A percentile compares a stretch with the other conserved stretches of the same genome.
phyloP scores from a whole-genome alignment of 2,888 invertebrate species.

The Timema cristinae region DNA sequence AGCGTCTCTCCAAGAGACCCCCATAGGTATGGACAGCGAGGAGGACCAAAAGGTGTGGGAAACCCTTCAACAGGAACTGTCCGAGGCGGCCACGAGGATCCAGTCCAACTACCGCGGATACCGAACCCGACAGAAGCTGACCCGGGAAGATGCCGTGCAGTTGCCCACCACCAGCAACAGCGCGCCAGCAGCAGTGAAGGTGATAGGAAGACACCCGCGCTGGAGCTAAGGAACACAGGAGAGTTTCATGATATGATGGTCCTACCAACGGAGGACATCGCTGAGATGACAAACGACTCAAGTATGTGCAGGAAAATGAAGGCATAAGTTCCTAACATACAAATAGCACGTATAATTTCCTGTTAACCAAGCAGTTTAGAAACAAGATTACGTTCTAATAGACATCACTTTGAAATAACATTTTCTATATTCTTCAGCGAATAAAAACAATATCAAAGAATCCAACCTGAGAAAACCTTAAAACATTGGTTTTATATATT shows the following conservation, averaged over 20 bases:
- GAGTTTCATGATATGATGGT: conserved; percentile 45
- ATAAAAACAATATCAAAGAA: too few species aligned
- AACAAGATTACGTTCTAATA: too few species aligned
- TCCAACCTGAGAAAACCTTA: too few species aligned
- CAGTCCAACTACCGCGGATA: conserved; percentile 37
- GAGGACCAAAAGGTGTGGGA: conserved; percentile 31
- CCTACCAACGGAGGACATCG: conserved; percentile 34
- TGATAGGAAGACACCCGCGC: conserved; percentile 8
- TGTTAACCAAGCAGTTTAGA: too few species aligned
- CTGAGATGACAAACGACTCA: conserved; percentile 12
- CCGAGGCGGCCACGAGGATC: conserved; percentile 34
- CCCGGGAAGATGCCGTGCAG: conserved; percentile 39
- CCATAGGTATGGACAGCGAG: conserved; percentile 13
- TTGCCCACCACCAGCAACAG: conserved; percentile 33
- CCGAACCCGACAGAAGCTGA: conserved; percentile 37
- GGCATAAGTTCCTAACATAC: too few species aligned
- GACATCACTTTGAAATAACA: too few species aligned
- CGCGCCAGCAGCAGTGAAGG: conserved; percentile 21
- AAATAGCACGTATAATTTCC: too few species aligned
- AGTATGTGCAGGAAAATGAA: too few species aligned
- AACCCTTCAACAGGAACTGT: conserved; percentile 31
- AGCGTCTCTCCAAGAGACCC: conserved; percentile 22
- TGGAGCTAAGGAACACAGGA: conserved; percentile 41
- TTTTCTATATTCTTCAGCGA: too few species aligned
- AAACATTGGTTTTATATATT: too few species aligned